Evolutionary conservation across 1,140 invertebrate genomes (phyloP), one percentile per base, ranked within the genome.

Genomic region (Zaprionus davidi): DNA sequence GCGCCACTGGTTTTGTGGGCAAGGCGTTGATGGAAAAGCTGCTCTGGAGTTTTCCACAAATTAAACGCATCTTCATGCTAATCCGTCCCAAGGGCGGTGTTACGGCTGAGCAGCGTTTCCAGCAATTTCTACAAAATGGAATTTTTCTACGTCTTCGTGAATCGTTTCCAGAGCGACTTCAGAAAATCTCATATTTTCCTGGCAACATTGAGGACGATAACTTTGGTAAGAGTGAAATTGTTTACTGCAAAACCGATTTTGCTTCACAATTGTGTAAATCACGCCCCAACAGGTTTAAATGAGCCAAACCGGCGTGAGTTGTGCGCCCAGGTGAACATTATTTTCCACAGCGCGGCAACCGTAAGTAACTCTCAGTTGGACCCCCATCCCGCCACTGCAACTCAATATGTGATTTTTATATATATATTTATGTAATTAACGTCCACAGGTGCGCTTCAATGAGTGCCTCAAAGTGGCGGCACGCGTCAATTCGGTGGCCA

Each of bases 291-390:
- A 53, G 97, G 96, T 22, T 92, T 97, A 15, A 94, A 91, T 51
- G 88, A 93, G 15, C 81, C 91, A 12, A 95, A 97, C 92, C 84
- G 93, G 53, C 75, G 93, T 41, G 87, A 93, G 12, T 87, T 98
- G 1, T 92, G 93, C 12, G 92, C 94, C 6, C 93, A 95, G 59
- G 94, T 97, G 12, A 87, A 95, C 46, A 93, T 98, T 31, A 95
- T 98, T 12, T 97, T 98, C 84, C 97, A 99, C 86, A 96, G 95
- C 15, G 98, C 98, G 1, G 98, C 98, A 0, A 98, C 97, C 20
- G 95, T 99, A 22, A 81, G 85, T 76, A n/a, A 17, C 41, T 7
- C 41, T 26, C 15, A n/a, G 38, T 34, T 34, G 5, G 51, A 38
- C 44, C 28, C 17, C 41, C 9, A 31, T 31, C 28, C n/a, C n/a